Evolutionary conservation across 2,113 vertebrate genomes (phyloP).

Genomic region (Lanius ludovicianus): DNA sequence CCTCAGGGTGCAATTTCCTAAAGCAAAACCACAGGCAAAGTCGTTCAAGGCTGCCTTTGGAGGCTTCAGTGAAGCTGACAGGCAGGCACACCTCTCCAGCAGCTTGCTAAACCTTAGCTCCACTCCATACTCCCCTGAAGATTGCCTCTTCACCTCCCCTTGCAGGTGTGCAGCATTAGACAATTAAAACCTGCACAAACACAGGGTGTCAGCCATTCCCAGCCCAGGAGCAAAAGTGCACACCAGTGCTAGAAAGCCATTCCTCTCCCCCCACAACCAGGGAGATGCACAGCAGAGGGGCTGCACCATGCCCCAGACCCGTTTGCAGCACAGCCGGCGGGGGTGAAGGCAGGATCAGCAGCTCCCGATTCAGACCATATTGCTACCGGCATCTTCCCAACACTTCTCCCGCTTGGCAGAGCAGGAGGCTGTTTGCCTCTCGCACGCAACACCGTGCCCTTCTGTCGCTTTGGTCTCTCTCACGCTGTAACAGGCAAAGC

Average conservation of each 20-base stretch:
- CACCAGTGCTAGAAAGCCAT: background rate
- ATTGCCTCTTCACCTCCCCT: background rate
- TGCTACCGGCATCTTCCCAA: background rate
- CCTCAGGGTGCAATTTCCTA: background rate
- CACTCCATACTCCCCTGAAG: background rate
- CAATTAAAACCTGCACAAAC: background rate
- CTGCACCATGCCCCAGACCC: background rate
- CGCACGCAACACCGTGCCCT: background rate
- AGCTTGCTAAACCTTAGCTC: background rate
- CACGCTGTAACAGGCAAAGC: background rate
- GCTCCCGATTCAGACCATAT: background rate
- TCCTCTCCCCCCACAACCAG: background rate
- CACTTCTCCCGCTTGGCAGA: background rate
- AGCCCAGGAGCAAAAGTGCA: background rate
- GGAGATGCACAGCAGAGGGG: background rate
- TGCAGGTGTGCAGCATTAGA: background rate
- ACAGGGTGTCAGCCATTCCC: background rate
- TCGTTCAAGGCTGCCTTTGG: background rate
- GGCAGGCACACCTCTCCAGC: background rate
- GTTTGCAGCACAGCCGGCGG: background rate
- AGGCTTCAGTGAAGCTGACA: background rate
- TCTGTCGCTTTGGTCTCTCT: background rate
- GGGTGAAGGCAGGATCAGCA: background rate
- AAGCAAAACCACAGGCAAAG: background rate
- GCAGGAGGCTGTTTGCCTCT: slow-evolving; percentile 3